A percentile compares a stretch with the other conserved stretches of the same genome.
Evolutionary conservation across 2,113 vertebrate genomes (phyloP).

Genomic region (Toxostoma redivivum): DNA sequence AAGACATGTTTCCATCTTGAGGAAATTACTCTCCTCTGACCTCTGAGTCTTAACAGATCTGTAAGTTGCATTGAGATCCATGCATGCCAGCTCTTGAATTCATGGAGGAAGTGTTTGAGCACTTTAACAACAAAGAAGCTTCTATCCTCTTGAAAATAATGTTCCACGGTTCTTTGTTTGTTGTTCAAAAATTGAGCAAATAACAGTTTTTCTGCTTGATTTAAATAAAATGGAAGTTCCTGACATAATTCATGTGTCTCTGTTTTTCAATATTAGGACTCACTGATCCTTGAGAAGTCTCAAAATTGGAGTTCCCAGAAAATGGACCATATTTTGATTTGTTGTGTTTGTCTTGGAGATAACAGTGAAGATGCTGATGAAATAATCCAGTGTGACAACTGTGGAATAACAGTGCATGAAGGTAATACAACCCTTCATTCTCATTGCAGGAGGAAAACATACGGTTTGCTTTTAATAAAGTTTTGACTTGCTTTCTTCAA

Average conservation of each 20-base stretch:
- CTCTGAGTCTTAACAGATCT: background rate
- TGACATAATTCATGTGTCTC: slow-evolving; percentile 22
- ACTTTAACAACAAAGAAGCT: background rate
- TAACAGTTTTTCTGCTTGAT: background rate
- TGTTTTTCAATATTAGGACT: slow-evolving; percentile 79
- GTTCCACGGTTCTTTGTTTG: background rate
- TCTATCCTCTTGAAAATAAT: background rate
- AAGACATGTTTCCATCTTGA: background rate
- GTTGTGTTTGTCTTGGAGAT: slow-evolving; percentile 98
- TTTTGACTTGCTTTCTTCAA: background rate
- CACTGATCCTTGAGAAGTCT: slow-evolving; percentile 88
- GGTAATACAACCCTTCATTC: slow-evolving; percentile 74
- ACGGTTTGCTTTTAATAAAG: background rate
- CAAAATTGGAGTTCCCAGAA: slow-evolving; percentile 93
- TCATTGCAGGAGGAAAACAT: background rate
- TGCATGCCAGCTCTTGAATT: background rate
- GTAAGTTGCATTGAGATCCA: background rate
- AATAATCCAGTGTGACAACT: slow-evolving; percentile 99
- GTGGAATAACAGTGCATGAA: slow-evolving; percentile 98
- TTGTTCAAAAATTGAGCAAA: background rate
- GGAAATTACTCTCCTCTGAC: background rate
- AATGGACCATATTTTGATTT: slow-evolving; percentile 97
- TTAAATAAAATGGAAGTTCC: background rate
- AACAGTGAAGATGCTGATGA: slow-evolving; percentile 98
- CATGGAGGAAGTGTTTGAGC: background rate